Evolutionary conservation across 2,888 invertebrate genomes (phyloP), one percentile per base, ranked within the genome.

Genomic region (Dryobotodes eremita): DNA sequence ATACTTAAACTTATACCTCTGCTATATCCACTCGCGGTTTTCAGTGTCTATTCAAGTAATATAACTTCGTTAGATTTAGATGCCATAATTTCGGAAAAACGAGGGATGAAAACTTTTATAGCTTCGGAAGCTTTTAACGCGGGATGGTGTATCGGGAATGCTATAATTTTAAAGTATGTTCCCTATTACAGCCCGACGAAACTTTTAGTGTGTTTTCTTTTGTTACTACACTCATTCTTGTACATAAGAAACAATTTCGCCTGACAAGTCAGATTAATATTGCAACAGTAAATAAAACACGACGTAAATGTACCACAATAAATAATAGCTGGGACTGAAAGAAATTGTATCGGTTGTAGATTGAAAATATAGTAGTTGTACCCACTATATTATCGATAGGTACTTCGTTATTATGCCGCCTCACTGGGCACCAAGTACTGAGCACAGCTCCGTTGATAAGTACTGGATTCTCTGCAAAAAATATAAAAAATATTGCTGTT

Each of bases 341-440:
- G 71, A 85, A 85, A 86, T 83, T 83, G 81, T 84, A 78, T 79
- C 81, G 78, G 76, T 84, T 82, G 73, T 82, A 81, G 83, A 83
- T 80, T 84, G 82, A 66, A 88, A 81, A 84, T 79, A 69, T 81
- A 73, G 73, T 75, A 70, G 82, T 82, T 79, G 78, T 84, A 79
- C 84, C 17, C 62, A 76, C 71, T 86, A 85, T 73, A 86, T 83
- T 89, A 90, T 88, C 81, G 88, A 83, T 80, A 87, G 86, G 86
- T 87, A 88, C 88, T 83, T 89, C 87, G 90, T 91, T 91, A 90
- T 92, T 91, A 91, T 91, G 81, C 88, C 88, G 90, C 85, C 80
- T 87, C 91, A 90, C 86, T 91, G 92, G 88, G 82, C 87, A 86
- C 88, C 82, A 86, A 92, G 89, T 86, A 89, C 89, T 87, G 84